Evolutionary conservation across 1,140 invertebrate species (phyloP), one percentile per base, ranked within the genome.

Genomic region (Drosophila santomea): DNA sequence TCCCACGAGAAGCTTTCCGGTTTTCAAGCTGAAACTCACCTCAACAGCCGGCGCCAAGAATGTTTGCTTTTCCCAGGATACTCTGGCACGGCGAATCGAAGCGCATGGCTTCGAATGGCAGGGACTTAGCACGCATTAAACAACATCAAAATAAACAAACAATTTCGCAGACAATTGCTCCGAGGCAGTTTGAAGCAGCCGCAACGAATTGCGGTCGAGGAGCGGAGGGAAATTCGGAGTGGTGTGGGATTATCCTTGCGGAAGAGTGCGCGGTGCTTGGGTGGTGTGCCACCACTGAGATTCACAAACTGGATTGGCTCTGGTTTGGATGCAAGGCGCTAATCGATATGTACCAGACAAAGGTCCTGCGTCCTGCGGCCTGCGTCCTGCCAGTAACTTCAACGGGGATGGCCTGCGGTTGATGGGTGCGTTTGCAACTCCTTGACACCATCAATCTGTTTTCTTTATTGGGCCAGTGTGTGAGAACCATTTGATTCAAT

Each of bases 71-170:
- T 88, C 84, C 84, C 84, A 88, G 84, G 83, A 83, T 69, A 67
- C 59, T 78, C 61, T n/a, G 4, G 10, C 50, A 62, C 54, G 48
- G 57, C 57, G 62, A 55, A 69, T 48, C 38, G 48, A 11, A 74
- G 51, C 74, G 44, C 68, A 78, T 66, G 51, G 72, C 25, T 25
- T 25, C 25, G 25, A 61, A 67, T 73, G 47, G 43, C 74, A 48
- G 51, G 56, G 77, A 78, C 78, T 89, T 89, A 72, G 61, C 68
- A 66, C 80, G 85, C 84, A 89, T 89, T 90, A 90, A 78, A 69
- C 81, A 89, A 78, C 84, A 89, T 89, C 84, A 90, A 90, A 89
- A 90, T 63, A 89, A 89, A 89, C 80, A 89, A 89, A 90, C 77
- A 80, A 80, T 90, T 89, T 89, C 52, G 81, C 84, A 89, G 85